Base-by-base conservation (phyloP, 2,888 invertebrate genomes). In the Acanthoscelides obtectus region DNA sequence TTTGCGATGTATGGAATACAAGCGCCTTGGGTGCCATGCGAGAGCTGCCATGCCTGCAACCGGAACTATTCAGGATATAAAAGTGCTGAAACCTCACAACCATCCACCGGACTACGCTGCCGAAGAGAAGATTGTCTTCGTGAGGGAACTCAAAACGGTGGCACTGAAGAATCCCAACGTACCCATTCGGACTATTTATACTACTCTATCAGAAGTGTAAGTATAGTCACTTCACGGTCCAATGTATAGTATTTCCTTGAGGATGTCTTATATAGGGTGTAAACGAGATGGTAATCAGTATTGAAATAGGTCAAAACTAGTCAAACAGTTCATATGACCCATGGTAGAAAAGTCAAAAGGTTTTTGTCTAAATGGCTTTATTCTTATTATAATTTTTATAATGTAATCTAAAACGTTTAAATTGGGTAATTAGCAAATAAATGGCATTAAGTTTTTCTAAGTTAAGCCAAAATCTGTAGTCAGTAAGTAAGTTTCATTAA, bases 101-200 rank as follows among this genome's bases (percentile, higher is more conserved):
- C 84, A 84, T 76, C 83, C 84, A 0, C 84, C 84, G 0, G 84
- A 84, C 76, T 81, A 81, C 72, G 80, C 82, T 0, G 84, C 84
- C 3, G 84, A 84, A 77, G 84, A 84, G 71, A 84, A 84, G 73
- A 84, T 84, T 19, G 80, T 84, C 63, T 84, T 84, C 74, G 75
- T 84, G 76, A 73, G 84, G 21, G 84, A 84, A 76, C 73, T 84
- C 64, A 84, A 83, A 71, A 83, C 83, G 71, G 80, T 83, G 0
- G 78, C 82, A 77, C 69, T 81, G 69, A 81, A 80, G 72, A 81
- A 83, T 78, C 80, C 82, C 0, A 76, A 71, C 8, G 77, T 81
- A 2, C 75, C 82, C 3, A 79, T 80, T 22, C 75, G 81, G 69
- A 80, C 83, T 25, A 81, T 83, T 0, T 84, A 84, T 71, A 77